A percentile compares a stretch with the other conserved stretches of the same genome.
Evolutionary conservation across 2,888 invertebrate genomes (phyloP).

Genomic region (Lordiphosa fenestrarum): DNA sequence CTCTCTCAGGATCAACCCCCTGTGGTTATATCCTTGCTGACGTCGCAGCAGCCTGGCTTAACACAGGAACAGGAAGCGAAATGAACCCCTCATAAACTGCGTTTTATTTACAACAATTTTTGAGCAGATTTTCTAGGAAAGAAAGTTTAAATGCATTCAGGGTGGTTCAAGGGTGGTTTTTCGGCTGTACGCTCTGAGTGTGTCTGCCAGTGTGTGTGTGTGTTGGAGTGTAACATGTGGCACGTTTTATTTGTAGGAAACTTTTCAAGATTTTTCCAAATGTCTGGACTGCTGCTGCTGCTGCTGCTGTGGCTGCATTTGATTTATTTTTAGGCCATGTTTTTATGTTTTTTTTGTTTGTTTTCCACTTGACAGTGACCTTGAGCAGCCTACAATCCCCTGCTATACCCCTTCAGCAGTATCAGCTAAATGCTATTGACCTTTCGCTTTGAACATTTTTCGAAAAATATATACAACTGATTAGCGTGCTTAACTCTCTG

Average conservation of each 20-base stretch:
- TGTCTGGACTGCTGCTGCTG: constrained; percentile 6
- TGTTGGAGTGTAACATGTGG: constrained; percentile 44
- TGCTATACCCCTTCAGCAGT: no score
- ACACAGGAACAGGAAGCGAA: constrained; percentile 1
- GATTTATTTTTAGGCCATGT: constrained; percentile 22
- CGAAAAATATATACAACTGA: constrained; percentile 5
- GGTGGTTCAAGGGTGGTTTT: constrained; percentile 41
- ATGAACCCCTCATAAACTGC: constrained; percentile 16
- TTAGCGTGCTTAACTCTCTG: no score
- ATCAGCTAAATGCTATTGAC: constrained; percentile 47
- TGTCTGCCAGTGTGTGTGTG: constrained; percentile 1
- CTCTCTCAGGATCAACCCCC: constrained; percentile 28
- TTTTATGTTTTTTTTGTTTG: constrained; percentile 2
- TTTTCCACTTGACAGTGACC: constrained; percentile 53
- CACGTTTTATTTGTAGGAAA: constrained; percentile 48
- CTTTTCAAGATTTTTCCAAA: constrained; percentile 42
- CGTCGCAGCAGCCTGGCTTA: constrained; percentile 29
- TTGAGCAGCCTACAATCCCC: constrained; percentile 35
- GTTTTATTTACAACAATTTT: constrained; percentile 13
- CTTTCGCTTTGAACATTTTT: constrained; percentile 28
- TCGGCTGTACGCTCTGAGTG: constrained; percentile 12
- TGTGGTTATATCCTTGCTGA: constrained; percentile 4
- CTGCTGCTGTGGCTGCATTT: constrained; percentile 33
- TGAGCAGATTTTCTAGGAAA: constrained; percentile 32
- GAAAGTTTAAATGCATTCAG: constrained; percentile 33